Conservation (phyloP, 2,888 invertebrate species). For the Epiblema foenella region DNA sequence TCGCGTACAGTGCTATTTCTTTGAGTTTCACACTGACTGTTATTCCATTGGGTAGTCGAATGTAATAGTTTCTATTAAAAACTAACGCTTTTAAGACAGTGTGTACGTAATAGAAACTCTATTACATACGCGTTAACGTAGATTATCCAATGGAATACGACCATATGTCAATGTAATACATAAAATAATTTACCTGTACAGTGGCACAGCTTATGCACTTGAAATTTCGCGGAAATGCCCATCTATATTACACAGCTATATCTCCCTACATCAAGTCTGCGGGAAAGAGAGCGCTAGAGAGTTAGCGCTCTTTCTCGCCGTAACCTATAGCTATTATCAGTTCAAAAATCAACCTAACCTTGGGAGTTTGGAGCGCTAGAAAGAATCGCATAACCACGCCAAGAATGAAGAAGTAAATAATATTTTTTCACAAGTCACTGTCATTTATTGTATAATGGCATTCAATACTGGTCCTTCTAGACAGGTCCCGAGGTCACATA, state of each 20-base stretch:
- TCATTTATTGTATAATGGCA: not conserved
- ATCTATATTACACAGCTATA: slow-evolving; percentile 27
- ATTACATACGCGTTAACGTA: too few species aligned
- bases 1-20: too few species aligned
- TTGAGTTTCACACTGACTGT: too few species aligned
- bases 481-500: not conserved
- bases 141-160: too few species aligned
- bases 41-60: too few species aligned
- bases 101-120: too few species aligned
- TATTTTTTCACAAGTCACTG: not conserved
- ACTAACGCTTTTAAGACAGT: too few species aligned
- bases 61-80: too few species aligned
- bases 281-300: too few species aligned
- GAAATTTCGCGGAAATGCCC: slow-evolving; percentile 7
- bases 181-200: too few species aligned
- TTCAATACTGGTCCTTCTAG: not conserved
- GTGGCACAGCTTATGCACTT: not conserved
- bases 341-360: slow-evolving; percentile 8
- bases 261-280: too few species aligned
- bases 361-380: not conserved
- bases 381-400: not conserved
- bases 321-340: slow-evolving; percentile 10
- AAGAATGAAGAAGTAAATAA: slow-evolving; percentile 4
- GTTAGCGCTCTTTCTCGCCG: not conserved
- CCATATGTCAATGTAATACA: too few species aligned